phyloP scores from a whole-genome alignment of 2,797 vertebrate species.

The Acanthiza pusilla region DNA sequence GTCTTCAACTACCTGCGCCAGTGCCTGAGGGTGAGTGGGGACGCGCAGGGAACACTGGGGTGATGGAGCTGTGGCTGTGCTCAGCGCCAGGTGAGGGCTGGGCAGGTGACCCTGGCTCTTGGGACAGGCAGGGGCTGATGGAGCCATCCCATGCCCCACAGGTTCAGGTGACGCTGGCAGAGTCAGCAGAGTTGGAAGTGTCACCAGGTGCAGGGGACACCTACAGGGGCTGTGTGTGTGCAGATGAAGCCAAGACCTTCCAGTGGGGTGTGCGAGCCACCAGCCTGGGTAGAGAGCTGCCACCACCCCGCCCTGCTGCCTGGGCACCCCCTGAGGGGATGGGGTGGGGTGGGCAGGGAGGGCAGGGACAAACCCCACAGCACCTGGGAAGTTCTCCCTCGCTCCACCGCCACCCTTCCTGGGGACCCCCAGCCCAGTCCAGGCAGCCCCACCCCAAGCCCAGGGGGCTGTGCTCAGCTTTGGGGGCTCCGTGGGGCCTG shows the following conservation, averaged over 20 bases:
- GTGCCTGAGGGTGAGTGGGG: slow-evolving; percentile 76
- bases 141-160: rapidly evolving
- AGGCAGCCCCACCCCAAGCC: not conserved
- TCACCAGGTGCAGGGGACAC: not conserved
- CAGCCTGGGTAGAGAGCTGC: not conserved
- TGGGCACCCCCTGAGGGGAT: not conserved
- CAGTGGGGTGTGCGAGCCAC: not conserved
- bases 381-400: not conserved
- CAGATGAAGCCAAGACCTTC: slow-evolving; percentile 71
- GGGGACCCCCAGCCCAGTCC: not conserved
- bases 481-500: not conserved
- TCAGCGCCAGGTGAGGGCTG: not conserved
- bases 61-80: rapidly evolving
- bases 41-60: not conserved
- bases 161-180: not conserved
- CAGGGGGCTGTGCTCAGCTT: not conserved
- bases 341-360: not conserved
- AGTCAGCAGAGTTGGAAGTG: not conserved
- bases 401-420: not conserved
- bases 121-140: not conserved
- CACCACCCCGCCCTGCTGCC: not conserved
- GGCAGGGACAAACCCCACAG: not conserved
- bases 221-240: slow-evolving; percentile 75
- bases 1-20: slow-evolving; percentile 82
- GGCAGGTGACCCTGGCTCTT: not conserved